Base-by-base conservation (phyloP, 2,888 invertebrate genomes). In the Phyllotreta cruciferae region DNA sequence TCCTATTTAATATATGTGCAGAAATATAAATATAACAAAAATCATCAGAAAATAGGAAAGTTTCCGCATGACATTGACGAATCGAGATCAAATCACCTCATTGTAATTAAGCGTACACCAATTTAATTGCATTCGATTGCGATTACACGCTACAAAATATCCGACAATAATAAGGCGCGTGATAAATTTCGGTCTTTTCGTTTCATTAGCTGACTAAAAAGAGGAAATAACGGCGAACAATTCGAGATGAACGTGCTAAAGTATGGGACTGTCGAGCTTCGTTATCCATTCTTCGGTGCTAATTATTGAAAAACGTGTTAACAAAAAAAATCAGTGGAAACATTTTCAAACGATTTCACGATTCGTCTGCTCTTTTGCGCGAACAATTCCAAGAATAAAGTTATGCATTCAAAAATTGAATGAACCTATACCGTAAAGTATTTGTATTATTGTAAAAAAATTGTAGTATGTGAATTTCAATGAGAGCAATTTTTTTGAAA, bases 311-410 rank as follows among this genome's bases (percentile, higher is more conserved):
- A 47, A 14, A 47, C 47, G 47, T 47, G 47, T 47, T 47, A 47
- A 47, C 24, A 24, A 24, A 24, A 24, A 47, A 47, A 47, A 47
- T 8, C 24, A 47, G 34, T 47, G 47, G 47, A 47, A 47, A 47
- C 14, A 47, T 47, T 47, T 47, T 47, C 47, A 47, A 47, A 47
- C 24, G 34, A 47, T 47, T 47, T 47, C 47, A 47, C 47, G 47
- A 14, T 47, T 47, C 14, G 24, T 24, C 2, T 24, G 4, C 24
- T 24, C 24, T 24, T 24, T 3, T 24, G 24, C 24, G 24, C 24
- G 24, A 24, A 24, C 24, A 24, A 24, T 24, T 24, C 24, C 2
- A 24, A 24, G 24, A 24, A 24, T 24, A 24, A 24, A 24, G 24
- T 24, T 24, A 24, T 24, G 24, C 24, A 24, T 24, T 24, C 4